phyloP scores from a whole-genome alignment of 1,140 invertebrate genomes.

The Hyles euphorbiae region DNA sequence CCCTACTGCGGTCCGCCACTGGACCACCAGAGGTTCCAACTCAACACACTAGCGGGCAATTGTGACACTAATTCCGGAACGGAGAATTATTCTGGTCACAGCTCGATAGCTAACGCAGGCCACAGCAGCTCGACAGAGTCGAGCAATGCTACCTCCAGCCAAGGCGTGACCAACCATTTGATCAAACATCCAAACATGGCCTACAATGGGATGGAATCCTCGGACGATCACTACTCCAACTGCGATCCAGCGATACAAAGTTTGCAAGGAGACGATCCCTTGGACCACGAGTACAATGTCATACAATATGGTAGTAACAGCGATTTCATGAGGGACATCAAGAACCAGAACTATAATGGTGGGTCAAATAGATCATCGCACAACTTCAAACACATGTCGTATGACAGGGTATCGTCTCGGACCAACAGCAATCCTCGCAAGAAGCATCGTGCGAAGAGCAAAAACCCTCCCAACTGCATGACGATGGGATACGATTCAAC shows the following conservation, averaged over 20 bases:
- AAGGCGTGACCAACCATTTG: constrained; percentile 71
- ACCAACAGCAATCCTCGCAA: constrained; percentile 73
- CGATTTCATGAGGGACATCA: constrained; percentile 69
- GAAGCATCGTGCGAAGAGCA: constrained; percentile 69
- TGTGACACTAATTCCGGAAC: constrained; percentile 76
- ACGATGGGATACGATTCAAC: constrained; percentile 70
- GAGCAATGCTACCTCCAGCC: constrained; percentile 70
- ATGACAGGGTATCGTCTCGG: constrained; percentile 67
- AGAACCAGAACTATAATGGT: constrained; percentile 70
- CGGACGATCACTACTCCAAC: constrained; percentile 74
- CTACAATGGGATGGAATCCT: constrained; percentile 70
- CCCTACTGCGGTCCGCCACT: constrained; percentile 61
- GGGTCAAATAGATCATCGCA: constrained; percentile 69
- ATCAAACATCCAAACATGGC: constrained; percentile 70
- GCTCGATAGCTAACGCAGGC: constrained; percentile 72
- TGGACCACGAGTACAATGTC: constrained; percentile 74
- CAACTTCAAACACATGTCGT: constrained; percentile 74
- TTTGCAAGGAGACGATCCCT: constrained; percentile 66
- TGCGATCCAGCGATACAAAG: constrained; percentile 72
- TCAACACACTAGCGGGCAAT: constrained; percentile 60
- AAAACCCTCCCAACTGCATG: constrained; percentile 71
- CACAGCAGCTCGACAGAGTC: constrained; percentile 74
- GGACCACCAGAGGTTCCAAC: constrained; percentile 65
- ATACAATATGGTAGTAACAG: constrained; percentile 72
- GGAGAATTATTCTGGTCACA: constrained; percentile 73